Evolutionary conservation across 1,140 invertebrate species (phyloP).

Genomic region (Bombus cullumanus): DNA sequence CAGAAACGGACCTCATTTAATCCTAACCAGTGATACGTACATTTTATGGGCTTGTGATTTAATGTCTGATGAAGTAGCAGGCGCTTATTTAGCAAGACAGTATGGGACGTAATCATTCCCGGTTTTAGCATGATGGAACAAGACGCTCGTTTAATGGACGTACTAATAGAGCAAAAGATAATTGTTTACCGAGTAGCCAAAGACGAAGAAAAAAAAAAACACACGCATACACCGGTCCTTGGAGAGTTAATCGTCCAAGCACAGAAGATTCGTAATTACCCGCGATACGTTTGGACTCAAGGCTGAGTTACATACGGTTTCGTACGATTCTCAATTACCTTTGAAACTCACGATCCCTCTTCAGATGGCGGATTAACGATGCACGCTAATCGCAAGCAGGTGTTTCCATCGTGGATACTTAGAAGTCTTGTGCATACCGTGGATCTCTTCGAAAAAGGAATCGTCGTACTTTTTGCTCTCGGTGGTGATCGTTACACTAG

Average conservation of each 20-base stretch:
- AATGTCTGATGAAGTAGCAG: not conserved
- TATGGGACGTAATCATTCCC: not conserved
- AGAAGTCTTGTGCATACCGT: conserved; percentile 19
- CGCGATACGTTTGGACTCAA: conserved; percentile 17
- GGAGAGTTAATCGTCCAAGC: not conserved
- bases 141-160: conserved; percentile 6
- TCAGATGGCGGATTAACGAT: conserved; percentile 23
- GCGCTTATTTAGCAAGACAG: not conserved
- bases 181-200: not conserved
- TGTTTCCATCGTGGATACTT: conserved; percentile 34
- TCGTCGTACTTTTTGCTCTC: conserved; percentile 47
- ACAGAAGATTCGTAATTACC: conserved; percentile 24
- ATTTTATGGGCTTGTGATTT: not conserved
- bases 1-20: not conserved
- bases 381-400: conserved; percentile 48
- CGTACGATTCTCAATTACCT: not conserved
- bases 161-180: conserved; percentile 19
- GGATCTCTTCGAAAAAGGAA: conserved; percentile 50
- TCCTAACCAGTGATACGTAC: not conserved
- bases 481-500: conserved; percentile 53
- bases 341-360: not conserved
- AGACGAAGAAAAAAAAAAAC: not conserved
- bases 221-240: not conserved
- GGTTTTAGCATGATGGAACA: not conserved
- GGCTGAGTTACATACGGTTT: conserved; percentile 8